Conservation (phyloP, 2,797 vertebrate species). For the Botia almorhae region DNA sequence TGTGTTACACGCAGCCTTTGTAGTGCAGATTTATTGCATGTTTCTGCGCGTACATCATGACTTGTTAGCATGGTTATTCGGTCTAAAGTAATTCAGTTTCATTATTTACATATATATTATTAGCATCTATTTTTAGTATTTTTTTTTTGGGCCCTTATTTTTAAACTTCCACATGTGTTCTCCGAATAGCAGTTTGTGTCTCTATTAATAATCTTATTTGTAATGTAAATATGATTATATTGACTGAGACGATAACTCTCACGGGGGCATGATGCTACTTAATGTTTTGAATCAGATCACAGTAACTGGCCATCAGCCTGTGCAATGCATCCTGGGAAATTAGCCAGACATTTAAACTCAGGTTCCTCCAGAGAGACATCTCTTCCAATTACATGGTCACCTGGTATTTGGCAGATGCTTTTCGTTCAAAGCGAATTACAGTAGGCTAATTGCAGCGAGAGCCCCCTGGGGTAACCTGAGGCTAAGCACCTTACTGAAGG, state of each 20-base stretch:
- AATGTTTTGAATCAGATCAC: background rate
- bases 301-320: background rate
- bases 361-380: background rate
- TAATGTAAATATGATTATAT: background rate
- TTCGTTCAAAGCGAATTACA: slow-evolving; percentile 1
- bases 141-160: background rate
- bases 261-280: background rate
- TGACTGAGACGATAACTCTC: background rate
- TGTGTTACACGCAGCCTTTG: background rate
- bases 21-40: background rate
- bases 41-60: background rate
- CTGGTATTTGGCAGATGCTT: slow-evolving; percentile 9
- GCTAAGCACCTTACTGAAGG: background rate
- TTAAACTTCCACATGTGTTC: background rate
- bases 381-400: slow-evolving; percentile 1
- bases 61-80: background rate
- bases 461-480: background rate
- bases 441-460: background rate
- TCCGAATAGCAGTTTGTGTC: background rate
- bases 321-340: slow-evolving; percentile 8
- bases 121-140: too few relatives aligned
- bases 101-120: too few relatives aligned
- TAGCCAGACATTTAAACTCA: background rate
- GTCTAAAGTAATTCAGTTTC: background rate
- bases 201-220: background rate